These are phyloP conservation scores for Mugil cephalus DNA, from an alignment of 2,113 vertebrate species.

Conservation along the genomic window DNA sequence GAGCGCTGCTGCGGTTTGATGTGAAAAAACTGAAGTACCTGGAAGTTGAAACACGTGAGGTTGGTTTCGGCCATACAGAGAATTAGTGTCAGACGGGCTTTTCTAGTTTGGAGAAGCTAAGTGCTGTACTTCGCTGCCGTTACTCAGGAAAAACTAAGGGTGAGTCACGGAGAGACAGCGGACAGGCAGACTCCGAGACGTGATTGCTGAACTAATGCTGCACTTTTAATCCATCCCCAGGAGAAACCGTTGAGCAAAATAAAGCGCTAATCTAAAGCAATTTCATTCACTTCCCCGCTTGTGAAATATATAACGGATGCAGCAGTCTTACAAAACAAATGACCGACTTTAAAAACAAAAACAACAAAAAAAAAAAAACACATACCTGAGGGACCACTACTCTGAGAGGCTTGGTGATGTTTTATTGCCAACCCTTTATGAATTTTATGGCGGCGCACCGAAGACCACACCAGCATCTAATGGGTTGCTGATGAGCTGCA, in stretches of 20 bases:
- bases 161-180: not conserved
- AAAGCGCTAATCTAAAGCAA: not conserved
- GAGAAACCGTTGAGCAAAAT: slow-evolving; percentile 6
- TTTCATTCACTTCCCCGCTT: not conserved
- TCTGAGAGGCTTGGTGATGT: too few species aligned
- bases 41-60: not conserved
- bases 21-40: not conserved
- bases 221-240: not conserved
- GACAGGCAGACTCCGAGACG: not conserved
- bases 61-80: not conserved
- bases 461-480: too few species aligned
- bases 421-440: too few species aligned
- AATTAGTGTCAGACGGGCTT: not conserved
- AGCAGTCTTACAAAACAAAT: not conserved
- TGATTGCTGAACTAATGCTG: slow-evolving; percentile 13
- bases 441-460: too few species aligned
- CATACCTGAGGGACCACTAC: not conserved
- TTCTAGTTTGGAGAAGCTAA: not conserved
- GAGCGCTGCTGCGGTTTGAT: too few species aligned
- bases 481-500: too few species aligned
- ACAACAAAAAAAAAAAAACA: not conserved
- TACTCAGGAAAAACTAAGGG: not conserved
- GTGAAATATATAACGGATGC: not conserved
- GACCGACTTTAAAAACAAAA: not conserved
- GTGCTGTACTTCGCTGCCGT: too few species aligned